Evolutionary conservation across 2,888 invertebrate species (phyloP), one percentile per base, ranked within the genome.

Genomic region (Colostygia pectinataria): DNA sequence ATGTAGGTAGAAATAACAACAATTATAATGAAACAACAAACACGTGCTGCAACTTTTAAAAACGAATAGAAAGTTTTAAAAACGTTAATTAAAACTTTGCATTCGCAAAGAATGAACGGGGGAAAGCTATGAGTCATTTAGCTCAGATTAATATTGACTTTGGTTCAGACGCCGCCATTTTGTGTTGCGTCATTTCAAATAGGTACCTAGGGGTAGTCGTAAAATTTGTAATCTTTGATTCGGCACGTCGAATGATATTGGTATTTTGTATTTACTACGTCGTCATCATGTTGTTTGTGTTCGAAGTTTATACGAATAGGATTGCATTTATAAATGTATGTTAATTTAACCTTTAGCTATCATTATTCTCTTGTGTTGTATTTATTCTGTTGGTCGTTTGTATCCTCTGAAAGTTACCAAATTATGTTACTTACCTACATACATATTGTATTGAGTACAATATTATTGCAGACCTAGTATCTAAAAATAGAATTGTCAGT

Each of bases 1-100:
- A n/a, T n/a, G n/a, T n/a, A n/a, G n/a, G n/a, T n/a, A n/a, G n/a
- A n/a, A 66, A 63, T 50, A 65, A 48, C 59, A 59, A 53, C 68
- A 58, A 53, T 68, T 9, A 33, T 5, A 72, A 68, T 66, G 59
- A 69, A 74, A 68, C 66, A 73, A 74, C 72, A 65, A 68, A 66
- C 65, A 68, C 62, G 59, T 61, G 61, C 57, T 67, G 59, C 50
- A 77, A 73, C 66, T 69, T 71, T 68, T 70, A 63, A 72, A 64
- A 63, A 66, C 65, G 65, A 76, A 77, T 74, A 77, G 78, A 83
- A 82, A 82, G 81, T 81, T 79, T 68, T 71, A 66, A 66, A 78
- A 80, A 70, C 68, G 69, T 75, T 82, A 81, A 82, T 83, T 82
- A 78, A 78, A 83, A 80, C 75, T 78, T 81, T 63, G 67, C 66